Evolutionary conservation across 2,797 vertebrate species (phyloP).

Genomic region (Eleutherodactylus coqui): DNA sequence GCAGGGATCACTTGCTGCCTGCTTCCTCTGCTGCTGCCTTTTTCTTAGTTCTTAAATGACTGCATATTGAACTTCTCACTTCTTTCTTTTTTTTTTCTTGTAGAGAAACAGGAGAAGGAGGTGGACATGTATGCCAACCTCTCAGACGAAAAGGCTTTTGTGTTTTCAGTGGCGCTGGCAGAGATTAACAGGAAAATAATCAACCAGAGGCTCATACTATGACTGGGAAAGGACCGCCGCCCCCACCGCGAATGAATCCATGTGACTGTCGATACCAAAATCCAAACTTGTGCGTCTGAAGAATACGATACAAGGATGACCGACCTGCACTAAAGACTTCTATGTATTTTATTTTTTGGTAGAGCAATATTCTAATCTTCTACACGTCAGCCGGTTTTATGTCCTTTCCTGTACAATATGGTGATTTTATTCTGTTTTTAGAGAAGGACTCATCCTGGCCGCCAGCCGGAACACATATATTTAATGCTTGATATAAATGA

Average conservation of each 20-base stretch:
- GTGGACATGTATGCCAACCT: conserved; percentile 97
- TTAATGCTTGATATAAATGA: conserved; percentile 56
- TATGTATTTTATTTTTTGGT: neutral
- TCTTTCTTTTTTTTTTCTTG: conserved; percentile 52
- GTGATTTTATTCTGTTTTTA: conserved; percentile 35
- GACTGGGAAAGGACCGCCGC: conserved; percentile 62
- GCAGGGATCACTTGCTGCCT: neutral
- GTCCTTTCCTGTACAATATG: neutral
- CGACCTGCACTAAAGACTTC: conserved; percentile 59
- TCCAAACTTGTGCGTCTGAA: neutral
- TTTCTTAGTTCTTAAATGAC: neutral
- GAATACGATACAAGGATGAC: neutral
- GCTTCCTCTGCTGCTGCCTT: neutral
- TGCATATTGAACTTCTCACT: neutral
- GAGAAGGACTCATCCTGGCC: conserved; percentile 5
- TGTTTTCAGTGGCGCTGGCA: conserved; percentile 97
- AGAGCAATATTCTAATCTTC: conserved; percentile 39
- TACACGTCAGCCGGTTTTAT: neutral
- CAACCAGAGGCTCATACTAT: conserved; percentile 95
- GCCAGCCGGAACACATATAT: conserved; percentile 6
- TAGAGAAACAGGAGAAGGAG: conserved; percentile 98
- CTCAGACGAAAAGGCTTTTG: conserved; percentile 98
- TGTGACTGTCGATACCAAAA: neutral
- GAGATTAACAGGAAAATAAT: conserved; percentile 99
- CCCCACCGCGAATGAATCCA: neutral